Evolutionary conservation across 1,140 invertebrate species (phyloP).

Genomic region (Zeugodacus cucurbitae): DNA sequence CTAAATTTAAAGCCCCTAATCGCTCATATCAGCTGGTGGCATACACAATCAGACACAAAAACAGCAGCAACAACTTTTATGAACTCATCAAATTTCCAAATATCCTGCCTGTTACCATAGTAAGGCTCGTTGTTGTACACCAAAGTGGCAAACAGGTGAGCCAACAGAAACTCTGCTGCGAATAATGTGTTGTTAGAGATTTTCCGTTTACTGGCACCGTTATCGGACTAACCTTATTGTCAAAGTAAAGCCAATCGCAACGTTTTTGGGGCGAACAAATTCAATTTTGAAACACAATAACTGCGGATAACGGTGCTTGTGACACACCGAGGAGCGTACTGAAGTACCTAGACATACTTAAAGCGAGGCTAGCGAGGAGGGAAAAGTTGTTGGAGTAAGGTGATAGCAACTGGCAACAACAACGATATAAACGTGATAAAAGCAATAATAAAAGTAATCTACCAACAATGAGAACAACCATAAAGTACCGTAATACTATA

Average conservation of each 20-base stretch:
- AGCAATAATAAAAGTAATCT: not conserved
- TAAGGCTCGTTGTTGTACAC: not conserved
- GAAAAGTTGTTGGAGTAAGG: not conserved
- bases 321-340: not conserved
- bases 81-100: not conserved
- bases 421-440: not conserved
- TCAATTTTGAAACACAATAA: conserved; percentile 19
- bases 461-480: not conserved
- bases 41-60: not conserved
- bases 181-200: not conserved
- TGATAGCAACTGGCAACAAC: not conserved
- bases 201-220: not conserved
- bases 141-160: not conserved
- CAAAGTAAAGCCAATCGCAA: not conserved
- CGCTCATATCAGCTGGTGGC: not conserved
- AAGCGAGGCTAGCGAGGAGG: not conserved
- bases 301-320: not conserved
- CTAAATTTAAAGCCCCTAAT: not conserved
- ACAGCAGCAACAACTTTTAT: not conserved
- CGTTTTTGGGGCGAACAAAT: not conserved
- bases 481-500: not conserved
- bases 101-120: not conserved
- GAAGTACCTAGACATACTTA: not conserved
- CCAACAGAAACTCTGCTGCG: not conserved
- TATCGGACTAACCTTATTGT: not conserved